Conservation (phyloP, 1,140 invertebrate species). For the Chymomyza costata region DNA sequence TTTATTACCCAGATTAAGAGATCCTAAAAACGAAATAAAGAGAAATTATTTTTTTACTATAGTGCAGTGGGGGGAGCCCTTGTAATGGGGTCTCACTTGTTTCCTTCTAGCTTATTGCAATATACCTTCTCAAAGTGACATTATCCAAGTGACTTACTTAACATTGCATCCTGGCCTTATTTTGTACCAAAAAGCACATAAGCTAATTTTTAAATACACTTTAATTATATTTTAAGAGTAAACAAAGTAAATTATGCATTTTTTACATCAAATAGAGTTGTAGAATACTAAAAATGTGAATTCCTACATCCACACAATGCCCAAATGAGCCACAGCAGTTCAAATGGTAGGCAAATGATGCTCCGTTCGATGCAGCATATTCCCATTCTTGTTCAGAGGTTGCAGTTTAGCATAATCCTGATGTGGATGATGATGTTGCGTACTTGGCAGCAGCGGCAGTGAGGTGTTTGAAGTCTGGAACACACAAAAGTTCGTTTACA, state of each 20-base stretch:
- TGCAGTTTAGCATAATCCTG: conserved; percentile 66
- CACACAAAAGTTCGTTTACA: neutral
- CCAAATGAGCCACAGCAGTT: conserved; percentile 13
- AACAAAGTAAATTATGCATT: conserved; percentile 36
- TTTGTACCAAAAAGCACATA: too few species aligned
- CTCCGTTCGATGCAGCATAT: conserved; percentile 65
- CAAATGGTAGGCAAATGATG: conserved; percentile 73
- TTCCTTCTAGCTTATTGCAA: too few species aligned
- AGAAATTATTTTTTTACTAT: too few species aligned
- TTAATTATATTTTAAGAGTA: conserved; percentile 44
- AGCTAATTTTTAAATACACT: conserved; percentile 40
- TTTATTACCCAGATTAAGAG: too few species aligned
- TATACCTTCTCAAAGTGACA: too few species aligned
- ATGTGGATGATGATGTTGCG: conserved; percentile 63
- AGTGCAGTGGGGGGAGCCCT: too few species aligned
- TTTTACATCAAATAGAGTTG: conserved; percentile 8
- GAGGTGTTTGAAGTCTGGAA: conserved; percentile 73
- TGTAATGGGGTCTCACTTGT: too few species aligned
- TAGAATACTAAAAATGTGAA: conserved; percentile 18
- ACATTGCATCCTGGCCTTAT: too few species aligned
- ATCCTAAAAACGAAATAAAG: too few species aligned
- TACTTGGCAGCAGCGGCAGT: conserved; percentile 66
- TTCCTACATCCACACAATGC: conserved; percentile 9
- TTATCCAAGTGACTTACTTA: too few species aligned
- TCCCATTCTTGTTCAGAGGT: conserved; percentile 66